A percentile compares a stretch with the other conserved stretches of the same genome.
These are phyloP conservation scores for Ibidorhyncha struthersii DNA, from an alignment of 2,113 vertebrate species.

Conservation along the genomic window DNA sequence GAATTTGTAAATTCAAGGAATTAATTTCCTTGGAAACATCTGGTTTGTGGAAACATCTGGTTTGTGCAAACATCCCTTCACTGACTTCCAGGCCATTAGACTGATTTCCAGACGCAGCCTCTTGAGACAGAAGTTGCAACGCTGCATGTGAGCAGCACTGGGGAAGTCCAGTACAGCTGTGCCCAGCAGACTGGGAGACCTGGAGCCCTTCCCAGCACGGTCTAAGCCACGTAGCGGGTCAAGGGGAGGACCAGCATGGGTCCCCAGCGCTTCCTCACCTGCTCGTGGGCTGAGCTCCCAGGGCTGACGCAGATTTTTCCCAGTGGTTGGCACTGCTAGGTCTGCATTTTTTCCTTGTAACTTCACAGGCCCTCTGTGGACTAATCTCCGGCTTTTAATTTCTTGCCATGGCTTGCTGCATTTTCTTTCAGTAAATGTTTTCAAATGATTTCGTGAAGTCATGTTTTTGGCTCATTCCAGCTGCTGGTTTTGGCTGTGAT, in stretches of 20 bases:
- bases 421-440: conserved; percentile 62
- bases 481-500: conserved; percentile 27
- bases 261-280: not conserved
- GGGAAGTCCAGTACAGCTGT: not conserved
- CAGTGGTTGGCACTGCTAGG: not conserved
- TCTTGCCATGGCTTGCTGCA: conserved; percentile 49
- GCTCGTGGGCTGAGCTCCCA: not conserved
- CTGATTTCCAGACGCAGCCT: not conserved
- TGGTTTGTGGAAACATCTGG: not conserved
- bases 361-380: conserved; percentile 1
- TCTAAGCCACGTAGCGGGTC: not conserved
- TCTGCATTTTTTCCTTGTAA: conserved; percentile 32
- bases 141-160: not conserved
- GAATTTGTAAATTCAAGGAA: not conserved
- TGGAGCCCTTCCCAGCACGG: not conserved
- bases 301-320: not conserved
- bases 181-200: not conserved
- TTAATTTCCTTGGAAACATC: not conserved
- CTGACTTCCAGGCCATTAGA: not conserved
- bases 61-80: not conserved
- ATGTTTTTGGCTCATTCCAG: conserved; percentile 51
- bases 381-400: conserved; percentile 9
- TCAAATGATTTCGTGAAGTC: conserved; percentile 56
- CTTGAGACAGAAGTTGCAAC: not conserved
- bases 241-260: not conserved